Base-by-base conservation (phyloP, 2,888 invertebrate genomes). In the Chloroclystis v-ata region DNA sequence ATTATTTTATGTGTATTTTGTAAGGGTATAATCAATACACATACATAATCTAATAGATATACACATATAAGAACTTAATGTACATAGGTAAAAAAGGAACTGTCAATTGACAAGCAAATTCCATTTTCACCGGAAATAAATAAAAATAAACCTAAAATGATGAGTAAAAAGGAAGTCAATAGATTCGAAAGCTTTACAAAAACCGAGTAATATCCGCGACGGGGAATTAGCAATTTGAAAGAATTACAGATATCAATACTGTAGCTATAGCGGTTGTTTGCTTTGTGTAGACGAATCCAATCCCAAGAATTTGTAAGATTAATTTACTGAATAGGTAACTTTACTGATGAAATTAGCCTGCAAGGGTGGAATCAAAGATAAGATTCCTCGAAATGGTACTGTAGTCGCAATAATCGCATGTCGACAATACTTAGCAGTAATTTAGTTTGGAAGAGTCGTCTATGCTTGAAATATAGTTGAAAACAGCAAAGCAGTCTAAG, bases 331-430 rank as follows among this genome's bases (percentile, higher is more conserved):
- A 16, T 20, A 33, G 33, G 16, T 35, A 35, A 35, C 35, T 35
- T 33, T 20, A 20, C 20, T 20, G 20, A 35, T 35, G 35, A 35
- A 35, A 10, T 35, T 20, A 11, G 2, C 26, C 26, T 6, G 2
- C 6, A 8, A 28, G 28, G n/a, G 1, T 2, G 10, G 28, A n/a
- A n/a, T 28, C 28, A 28, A 28, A 26, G 10, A 4, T 28, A 10
- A 10, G 2, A 28, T 28, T 6, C 16, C 16, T 33, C 12, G 32
- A 14, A 32, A 13, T 9, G 8, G 26, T 26, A 26, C 26, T 9
- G 26, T 26, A 20, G 3, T 8, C 33, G 7, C 35, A 37, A 24
- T 12, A 4, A 33, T 48, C 37, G 48, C 43, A 43, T 37, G 40
- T 20, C 35, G 28, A 28, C 35, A 43, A n/a, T 12, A 28, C n/a